These are phyloP conservation scores for Ctenomys sociabilis DNA, from an alignment of 2,113 vertebrate genomes.

Conservation along the genomic window DNA sequence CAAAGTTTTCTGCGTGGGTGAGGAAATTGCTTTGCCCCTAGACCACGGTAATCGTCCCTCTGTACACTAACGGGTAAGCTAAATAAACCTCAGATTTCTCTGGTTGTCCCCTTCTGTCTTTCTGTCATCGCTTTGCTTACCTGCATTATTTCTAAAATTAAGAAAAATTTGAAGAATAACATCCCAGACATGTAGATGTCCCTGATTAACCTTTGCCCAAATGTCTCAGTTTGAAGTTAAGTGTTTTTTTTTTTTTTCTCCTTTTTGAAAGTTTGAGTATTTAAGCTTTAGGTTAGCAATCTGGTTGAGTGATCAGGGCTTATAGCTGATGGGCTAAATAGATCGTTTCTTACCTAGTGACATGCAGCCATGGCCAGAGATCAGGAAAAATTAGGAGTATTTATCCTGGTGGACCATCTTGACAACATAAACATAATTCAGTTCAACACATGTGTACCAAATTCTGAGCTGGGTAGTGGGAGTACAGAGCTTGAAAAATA, in stretches of 20 bases:
- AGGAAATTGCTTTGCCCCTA: slow-evolving; percentile 4
- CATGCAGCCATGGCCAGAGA: neutral
- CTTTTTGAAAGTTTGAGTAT: neutral
- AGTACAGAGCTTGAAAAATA: slow-evolving; percentile 5
- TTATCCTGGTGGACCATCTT: slow-evolving; percentile 1
- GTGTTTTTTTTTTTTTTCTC: neutral
- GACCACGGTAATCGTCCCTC: neutral
- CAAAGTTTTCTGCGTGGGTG: neutral
- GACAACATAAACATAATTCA: neutral
- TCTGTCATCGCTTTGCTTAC: neutral
- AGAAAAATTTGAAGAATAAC: neutral
- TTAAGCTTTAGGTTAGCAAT: slow-evolving; percentile 42
- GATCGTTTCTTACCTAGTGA: neutral
- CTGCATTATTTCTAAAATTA: slow-evolving; percentile 33
- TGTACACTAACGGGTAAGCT: neutral
- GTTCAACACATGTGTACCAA: neutral
- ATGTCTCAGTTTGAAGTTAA: slow-evolving; percentile 41
- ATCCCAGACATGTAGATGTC: neutral
- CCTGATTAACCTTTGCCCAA: neutral
- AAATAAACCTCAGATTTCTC: neutral
- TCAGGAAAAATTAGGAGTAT: neutral
- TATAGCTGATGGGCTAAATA: neutral
- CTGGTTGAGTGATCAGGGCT: neutral
- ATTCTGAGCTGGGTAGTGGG: neutral
- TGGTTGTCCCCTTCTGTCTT: neutral